Evolutionary conservation across 2,797 vertebrate species (phyloP).

Genomic region (Momotus momota): DNA sequence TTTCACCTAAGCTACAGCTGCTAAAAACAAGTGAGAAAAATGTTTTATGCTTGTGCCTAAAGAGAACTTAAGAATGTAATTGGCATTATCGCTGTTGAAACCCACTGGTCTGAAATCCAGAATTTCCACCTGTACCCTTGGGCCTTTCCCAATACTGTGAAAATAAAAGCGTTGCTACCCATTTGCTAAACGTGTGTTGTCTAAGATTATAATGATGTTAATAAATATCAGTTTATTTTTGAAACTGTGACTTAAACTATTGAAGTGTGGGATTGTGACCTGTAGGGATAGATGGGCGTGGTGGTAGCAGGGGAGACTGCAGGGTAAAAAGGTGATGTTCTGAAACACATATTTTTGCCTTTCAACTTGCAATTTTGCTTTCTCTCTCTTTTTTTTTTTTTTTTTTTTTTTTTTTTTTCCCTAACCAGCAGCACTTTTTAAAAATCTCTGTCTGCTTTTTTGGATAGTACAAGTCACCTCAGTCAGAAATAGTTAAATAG

Average conservation of each 20-base stretch:
- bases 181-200: not conserved
- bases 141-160: not conserved
- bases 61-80: not conserved
- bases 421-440: not conserved
- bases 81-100: not conserved
- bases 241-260: not conserved
- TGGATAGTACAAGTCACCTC: no score
- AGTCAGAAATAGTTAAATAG: not conserved
- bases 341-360: not conserved
- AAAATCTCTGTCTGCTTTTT: not conserved
- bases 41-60: not conserved
- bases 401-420: not conserved
- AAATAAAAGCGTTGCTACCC: not conserved
- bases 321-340: not conserved
- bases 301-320: not conserved
- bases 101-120: not conserved
- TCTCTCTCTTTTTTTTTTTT: no score
- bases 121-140: not conserved
- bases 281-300: not conserved
- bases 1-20: not conserved
- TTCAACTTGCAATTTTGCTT: not conserved
- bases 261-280: not conserved
- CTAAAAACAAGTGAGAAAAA: not conserved
- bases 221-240: not conserved
- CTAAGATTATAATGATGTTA: not conserved